Evolutionary conservation across 2,888 invertebrate species (phyloP), one percentile per base, ranked within the genome.

Genomic region (Papilio gigon): DNA sequence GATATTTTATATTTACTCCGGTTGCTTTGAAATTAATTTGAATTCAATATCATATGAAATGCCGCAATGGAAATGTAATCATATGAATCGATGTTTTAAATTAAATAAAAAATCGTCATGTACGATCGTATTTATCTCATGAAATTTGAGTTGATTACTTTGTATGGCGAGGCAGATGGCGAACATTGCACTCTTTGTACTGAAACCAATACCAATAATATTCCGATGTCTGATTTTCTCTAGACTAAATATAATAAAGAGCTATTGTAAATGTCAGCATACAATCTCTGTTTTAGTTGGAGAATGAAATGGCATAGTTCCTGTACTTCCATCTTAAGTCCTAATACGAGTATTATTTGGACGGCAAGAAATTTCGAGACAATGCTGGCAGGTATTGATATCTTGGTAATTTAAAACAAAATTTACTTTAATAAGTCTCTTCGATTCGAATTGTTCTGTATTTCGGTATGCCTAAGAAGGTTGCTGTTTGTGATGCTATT

Each of bases 21-120:
- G 83, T 80, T 71, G 76, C 78, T 66, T 76, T 73, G 79, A 79
- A 77, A 78, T 80, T 83, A 84, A 84, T 56, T 56, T 56, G 9
- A 56, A 56, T 30, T 53, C 53, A 56, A 30, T 30, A 30, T 56
- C 17, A 11, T 56, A 56, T 56, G 53, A 56, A 56, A 53, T 53
- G 53, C 30, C 27, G 53, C 53, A 27, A 53, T 53, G 30, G n/a
- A 27, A 50, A 53, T 53, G 12, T 47, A 22, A 22, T 47, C 11
- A 65, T 70, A 22, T 63, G 62, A 70, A 70, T 70, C 68, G 62
- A 42, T 58, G 68, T 68, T 68, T 72, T 50, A 66, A 72, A 65
- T 73, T 68, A 68, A 74, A 77, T 74, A 27, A 53, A 53, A 53
- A 53, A 27, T 37, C 11, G 3, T 11, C 37, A 12, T 27, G 2